Percentiles rank a stretch among this genome's conserved stretches.
Conservation (phyloP, 30 jellyfish, hydroid and myxozoan species). For the Aurelia sp. region DNA sequence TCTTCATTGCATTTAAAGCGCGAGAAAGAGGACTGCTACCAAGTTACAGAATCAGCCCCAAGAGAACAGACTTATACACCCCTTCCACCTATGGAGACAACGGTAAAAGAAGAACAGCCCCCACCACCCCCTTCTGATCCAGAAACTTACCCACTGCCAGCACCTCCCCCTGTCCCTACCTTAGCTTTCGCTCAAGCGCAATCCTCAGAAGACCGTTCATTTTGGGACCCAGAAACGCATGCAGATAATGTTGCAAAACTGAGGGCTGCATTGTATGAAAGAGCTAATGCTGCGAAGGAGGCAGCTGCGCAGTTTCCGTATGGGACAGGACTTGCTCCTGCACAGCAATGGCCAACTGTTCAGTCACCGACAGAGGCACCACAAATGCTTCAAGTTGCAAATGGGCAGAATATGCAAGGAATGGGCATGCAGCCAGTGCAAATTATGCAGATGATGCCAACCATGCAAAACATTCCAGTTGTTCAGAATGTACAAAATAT, state of each 20-base stretch:
- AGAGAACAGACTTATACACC: too few species aligned
- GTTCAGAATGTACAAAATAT: neutral
- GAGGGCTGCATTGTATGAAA: slow-evolving; percentile 29
- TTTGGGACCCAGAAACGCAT: neutral
- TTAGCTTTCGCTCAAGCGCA: neutral
- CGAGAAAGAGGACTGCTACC: too few species aligned
- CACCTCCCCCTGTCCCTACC: neutral
- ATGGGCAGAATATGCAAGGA: neutral
- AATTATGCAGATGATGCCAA: neutral
- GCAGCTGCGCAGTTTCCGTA: too few species aligned
- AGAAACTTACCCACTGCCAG: neutral
- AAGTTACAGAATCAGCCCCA: too few species aligned
- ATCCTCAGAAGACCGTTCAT: neutral
- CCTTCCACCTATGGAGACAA: too few species aligned
- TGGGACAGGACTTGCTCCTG: too few species aligned
- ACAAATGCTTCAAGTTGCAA: neutral
- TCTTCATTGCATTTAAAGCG: too few species aligned
- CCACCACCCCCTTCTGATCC: slow-evolving; percentile 1
- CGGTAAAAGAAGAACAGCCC: neutral
- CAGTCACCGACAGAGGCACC: too few species aligned
- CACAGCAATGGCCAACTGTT: too few species aligned
- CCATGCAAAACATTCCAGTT: neutral
- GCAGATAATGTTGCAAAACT: neutral
- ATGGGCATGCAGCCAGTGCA: neutral
- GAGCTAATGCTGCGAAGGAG: neutral